A percentile compares a stretch with the other conserved stretches of the same genome.
These are phyloP conservation scores for Pseudoatta argentina DNA, from an alignment of 1,140 invertebrate genomes.

Conservation along the genomic window DNA sequence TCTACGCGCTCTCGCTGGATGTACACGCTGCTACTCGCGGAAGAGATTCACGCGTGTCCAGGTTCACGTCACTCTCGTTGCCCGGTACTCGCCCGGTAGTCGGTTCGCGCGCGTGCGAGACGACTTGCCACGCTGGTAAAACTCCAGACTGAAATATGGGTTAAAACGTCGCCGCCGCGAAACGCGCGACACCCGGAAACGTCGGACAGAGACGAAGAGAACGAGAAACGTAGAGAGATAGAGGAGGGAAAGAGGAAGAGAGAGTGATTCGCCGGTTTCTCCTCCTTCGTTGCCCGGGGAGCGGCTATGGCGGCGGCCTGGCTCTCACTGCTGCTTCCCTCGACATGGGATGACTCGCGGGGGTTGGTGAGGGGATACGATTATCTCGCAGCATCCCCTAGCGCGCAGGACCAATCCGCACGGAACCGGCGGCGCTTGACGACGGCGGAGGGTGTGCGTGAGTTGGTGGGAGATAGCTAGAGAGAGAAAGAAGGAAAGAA, in stretches of 20 bases:
- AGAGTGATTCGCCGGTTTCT: conserved; percentile 72
- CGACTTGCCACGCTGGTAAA: conserved; percentile 41
- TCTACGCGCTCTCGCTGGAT: conserved; percentile 29
- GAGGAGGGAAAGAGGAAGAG: conserved; percentile 54
- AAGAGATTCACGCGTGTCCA: conserved; percentile 42
- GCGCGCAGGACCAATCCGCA: conserved; percentile 81
- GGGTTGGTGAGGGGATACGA: conserved; percentile 67
- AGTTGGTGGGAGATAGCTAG: conserved; percentile 32
- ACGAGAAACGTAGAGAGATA: conserved; percentile 43
- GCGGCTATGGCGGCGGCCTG: conserved; percentile 85
- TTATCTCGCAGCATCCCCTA: conserved; percentile 81
- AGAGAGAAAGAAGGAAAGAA: conserved; percentile 35
- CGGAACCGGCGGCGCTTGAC: conserved; percentile 77
- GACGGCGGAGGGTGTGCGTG: conserved; percentile 49
- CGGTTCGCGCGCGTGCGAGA: conserved; percentile 30
- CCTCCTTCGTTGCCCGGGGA: conserved; percentile 77
- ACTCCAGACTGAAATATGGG: conserved; percentile 48
- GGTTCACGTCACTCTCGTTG: conserved; percentile 60
- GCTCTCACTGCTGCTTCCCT: conserved; percentile 83
- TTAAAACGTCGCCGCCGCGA: conserved; percentile 32
- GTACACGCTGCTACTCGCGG: conserved; percentile 32
- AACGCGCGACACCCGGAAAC: conserved; percentile 52
- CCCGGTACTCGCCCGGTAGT: conserved; percentile 34
- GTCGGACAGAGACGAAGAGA: conserved; percentile 48
- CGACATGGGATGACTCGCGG: conserved; percentile 64